These are phyloP conservation scores for Drosophila erecta DNA, from an alignment of 1,140 invertebrate species.

Conservation along the genomic window DNA sequence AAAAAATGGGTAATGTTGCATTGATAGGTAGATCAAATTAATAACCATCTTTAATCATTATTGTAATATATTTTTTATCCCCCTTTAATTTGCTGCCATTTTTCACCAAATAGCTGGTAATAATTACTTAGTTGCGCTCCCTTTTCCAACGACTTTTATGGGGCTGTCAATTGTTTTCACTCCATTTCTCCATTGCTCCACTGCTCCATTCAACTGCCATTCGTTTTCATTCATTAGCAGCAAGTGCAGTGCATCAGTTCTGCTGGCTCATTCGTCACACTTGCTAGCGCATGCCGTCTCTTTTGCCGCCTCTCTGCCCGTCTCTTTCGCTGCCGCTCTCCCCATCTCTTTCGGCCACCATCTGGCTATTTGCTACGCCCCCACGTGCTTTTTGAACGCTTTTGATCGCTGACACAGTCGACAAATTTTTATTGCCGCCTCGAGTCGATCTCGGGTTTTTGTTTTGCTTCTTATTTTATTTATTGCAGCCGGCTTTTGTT, in stretches of 20 bases:
- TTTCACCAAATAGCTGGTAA: neutral
- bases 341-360: conserved; percentile 15
- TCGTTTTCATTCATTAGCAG: conserved; percentile 43
- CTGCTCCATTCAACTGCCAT: conserved; percentile 29
- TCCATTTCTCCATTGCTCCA: conserved; percentile 38
- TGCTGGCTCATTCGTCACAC: conserved; percentile 25
- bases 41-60: neutral
- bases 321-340: conserved; percentile 2
- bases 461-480: conserved; percentile 50
- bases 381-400: conserved; percentile 40
- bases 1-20: too few relatives aligned
- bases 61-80: too few relatives aligned
- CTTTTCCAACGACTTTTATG: conserved; percentile 1
- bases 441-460: conserved; percentile 45
- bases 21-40: too few relatives aligned
- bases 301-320: neutral
- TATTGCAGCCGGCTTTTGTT: conserved; percentile 65
- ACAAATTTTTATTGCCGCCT: conserved; percentile 53
- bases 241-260: conserved; percentile 39
- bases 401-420: conserved; percentile 47
- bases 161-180: conserved; percentile 34
- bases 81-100: conserved; percentile 1
- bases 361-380: conserved; percentile 39
- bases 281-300: neutral
- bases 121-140: neutral